phyloP scores from a whole-genome alignment of 2,888 invertebrate genomes.

The Ptychoptera albimana region DNA sequence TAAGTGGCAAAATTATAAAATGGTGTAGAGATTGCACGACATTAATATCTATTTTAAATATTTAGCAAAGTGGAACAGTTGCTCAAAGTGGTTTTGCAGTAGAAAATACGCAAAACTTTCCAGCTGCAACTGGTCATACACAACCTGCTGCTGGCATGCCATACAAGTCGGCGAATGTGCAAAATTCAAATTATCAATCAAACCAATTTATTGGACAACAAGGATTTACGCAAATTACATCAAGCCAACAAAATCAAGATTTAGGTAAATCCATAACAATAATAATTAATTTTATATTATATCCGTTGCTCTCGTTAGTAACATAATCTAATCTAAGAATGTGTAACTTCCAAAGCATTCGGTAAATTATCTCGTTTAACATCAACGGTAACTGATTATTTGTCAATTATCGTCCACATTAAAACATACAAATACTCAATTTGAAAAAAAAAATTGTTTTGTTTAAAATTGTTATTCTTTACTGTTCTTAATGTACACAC shows the following conservation, averaged over 20 bases:
- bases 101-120: conserved; percentile 23
- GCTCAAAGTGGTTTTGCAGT: conserved; percentile 33
- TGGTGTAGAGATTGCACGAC: background rate
- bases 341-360: conserved; percentile 1
- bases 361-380: background rate
- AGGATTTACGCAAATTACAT: background rate
- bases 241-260: background rate
- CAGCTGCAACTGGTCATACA: conserved; percentile 30
- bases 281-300: background rate
- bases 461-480: background rate
- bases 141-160: conserved; percentile 34
- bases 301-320: conserved; percentile 4
- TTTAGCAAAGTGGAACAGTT: conserved; percentile 29
- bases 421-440: background rate
- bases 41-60: background rate
- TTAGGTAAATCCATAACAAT: conserved; percentile 11
- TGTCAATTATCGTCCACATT: background rate
- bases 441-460: background rate
- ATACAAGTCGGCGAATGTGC: conserved; percentile 31
- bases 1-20: background rate
- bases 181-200: conserved; percentile 8
- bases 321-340: background rate
- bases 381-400: conserved; percentile 1
- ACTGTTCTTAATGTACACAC: background rate
- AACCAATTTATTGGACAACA: conserved; percentile 5